Percentiles rank a stretch among this genome's conserved stretches.
These are phyloP conservation scores for Hirtodrosophila duncani DNA, from an alignment of 2,888 invertebrate species.

Conservation along the genomic window DNA sequence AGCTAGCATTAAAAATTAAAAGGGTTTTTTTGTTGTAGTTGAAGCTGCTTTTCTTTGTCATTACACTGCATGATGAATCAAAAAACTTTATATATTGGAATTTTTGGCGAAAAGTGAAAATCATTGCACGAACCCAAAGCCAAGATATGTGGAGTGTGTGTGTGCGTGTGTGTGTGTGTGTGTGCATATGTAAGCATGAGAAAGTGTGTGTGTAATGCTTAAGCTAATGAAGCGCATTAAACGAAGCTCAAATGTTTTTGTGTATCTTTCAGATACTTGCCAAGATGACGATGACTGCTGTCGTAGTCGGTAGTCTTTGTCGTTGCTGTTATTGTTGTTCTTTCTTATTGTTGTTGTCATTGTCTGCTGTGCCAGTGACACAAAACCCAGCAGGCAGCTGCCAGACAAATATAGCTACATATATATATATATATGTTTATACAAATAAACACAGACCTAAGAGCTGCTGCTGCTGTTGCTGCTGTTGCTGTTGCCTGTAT, in stretches of 20 bases:
- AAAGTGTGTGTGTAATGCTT: slow-evolving; percentile 17
- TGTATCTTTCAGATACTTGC: slow-evolving; percentile 41
- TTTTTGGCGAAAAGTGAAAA: slow-evolving; percentile 46
- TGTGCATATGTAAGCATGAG: not conserved
- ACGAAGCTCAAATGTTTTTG: slow-evolving; percentile 22
- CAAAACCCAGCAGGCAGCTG: slow-evolving; percentile 29
- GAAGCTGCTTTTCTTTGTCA: slow-evolving; percentile 20
- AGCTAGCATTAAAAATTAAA: slow-evolving; percentile 15
- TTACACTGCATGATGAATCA: slow-evolving; percentile 57
- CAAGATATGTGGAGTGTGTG: slow-evolving; percentile 8
- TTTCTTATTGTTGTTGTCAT: slow-evolving; percentile 8
- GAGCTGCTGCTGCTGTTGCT: not conserved
- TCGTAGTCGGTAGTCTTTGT: slow-evolving; percentile 4
- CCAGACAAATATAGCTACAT: slow-evolving; percentile 6
- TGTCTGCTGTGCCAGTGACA: slow-evolving; percentile 52
- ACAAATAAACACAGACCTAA: slow-evolving; percentile 18
- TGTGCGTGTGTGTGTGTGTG: slow-evolving; percentile 1
- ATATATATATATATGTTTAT: slow-evolving; percentile 4
- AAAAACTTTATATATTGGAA: slow-evolving; percentile 50
- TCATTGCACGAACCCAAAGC: slow-evolving; percentile 43
- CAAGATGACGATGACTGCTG: slow-evolving; percentile 5
- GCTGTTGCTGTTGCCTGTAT: too few relatives aligned
- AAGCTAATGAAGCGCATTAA: slow-evolving; percentile 62
- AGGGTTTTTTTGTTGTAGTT: slow-evolving; percentile 17
- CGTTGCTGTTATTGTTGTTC: slow-evolving; percentile 19